phyloP scores from a whole-genome alignment of 2,797 vertebrate species.

The Acridotheres tristis region DNA sequence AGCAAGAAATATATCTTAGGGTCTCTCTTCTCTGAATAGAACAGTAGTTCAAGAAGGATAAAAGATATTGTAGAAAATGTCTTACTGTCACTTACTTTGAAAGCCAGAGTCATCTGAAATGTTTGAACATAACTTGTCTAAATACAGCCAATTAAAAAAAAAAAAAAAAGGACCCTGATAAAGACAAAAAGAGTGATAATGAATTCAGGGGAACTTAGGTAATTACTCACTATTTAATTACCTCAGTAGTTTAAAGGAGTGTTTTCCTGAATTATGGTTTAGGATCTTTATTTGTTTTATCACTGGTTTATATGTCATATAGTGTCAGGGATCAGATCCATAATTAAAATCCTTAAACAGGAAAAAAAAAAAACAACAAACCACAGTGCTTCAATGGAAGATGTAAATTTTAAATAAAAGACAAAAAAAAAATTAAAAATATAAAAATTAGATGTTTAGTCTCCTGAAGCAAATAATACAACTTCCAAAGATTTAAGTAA shows the following conservation, averaged over 20 bases:
- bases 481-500: neutral
- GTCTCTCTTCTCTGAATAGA: neutral
- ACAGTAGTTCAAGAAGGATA: neutral
- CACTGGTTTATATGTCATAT: neutral
- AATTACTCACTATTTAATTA: neutral
- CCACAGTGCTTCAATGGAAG: neutral
- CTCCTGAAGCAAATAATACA: neutral
- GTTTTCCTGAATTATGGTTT: neutral
- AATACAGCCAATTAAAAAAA: neutral
- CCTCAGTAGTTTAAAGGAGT: neutral
- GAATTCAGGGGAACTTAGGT: neutral
- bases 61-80: neutral
- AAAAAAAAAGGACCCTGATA: neutral
- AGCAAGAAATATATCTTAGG: neutral
- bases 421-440: neutral
- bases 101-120: neutral
- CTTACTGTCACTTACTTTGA: neutral
- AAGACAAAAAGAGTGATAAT: neutral
- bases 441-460: neutral
- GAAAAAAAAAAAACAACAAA: neutral
- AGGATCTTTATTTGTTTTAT: neutral
- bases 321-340: neutral
- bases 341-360: neutral
- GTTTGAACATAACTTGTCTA: neutral
- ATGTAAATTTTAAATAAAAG: neutral